Conservation (phyloP, 2,888 invertebrate genomes). For the Thymelicus acteon region DNA sequence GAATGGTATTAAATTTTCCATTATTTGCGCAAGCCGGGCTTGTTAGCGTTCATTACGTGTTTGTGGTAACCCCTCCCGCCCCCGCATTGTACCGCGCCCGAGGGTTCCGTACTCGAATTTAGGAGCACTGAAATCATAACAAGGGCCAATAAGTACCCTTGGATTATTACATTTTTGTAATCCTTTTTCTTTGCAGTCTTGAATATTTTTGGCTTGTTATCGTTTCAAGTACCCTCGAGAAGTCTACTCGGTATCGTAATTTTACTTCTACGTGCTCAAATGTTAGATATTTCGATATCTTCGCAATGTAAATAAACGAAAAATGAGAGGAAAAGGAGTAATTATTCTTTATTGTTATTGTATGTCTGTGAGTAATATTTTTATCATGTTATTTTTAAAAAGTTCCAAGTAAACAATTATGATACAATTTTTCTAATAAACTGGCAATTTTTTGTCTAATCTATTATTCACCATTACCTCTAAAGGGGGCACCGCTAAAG, state of each 20-base stretch:
- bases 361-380: not conserved
- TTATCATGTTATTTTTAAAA: not conserved
- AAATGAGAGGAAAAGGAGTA: not conserved
- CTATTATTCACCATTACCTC: too few relatives aligned
- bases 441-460: too few relatives aligned
- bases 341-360: too few relatives aligned
- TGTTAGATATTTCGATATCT: constrained; percentile 16
- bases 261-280: constrained; percentile 9
- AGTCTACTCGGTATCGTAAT: constrained; percentile 12
- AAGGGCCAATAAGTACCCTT: constrained; percentile 29
- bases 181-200: constrained; percentile 17
- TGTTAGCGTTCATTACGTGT: constrained; percentile 29
- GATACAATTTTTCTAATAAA: too few relatives aligned
- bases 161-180: constrained; percentile 30
- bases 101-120: constrained; percentile 6
- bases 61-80: constrained; percentile 4
- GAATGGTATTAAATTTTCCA: constrained; percentile 25
- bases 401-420: too few relatives aligned
- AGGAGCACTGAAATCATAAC: constrained; percentile 26
- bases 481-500: too few relatives aligned
- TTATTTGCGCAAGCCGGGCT: constrained; percentile 22
- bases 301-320: not conserved
- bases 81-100: not conserved
- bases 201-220: constrained; percentile 24
- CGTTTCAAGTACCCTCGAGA: constrained; percentile 14